phyloP scores from a whole-genome alignment of 2,797 vertebrate genomes.

The Aplochiton taeniatus region DNA sequence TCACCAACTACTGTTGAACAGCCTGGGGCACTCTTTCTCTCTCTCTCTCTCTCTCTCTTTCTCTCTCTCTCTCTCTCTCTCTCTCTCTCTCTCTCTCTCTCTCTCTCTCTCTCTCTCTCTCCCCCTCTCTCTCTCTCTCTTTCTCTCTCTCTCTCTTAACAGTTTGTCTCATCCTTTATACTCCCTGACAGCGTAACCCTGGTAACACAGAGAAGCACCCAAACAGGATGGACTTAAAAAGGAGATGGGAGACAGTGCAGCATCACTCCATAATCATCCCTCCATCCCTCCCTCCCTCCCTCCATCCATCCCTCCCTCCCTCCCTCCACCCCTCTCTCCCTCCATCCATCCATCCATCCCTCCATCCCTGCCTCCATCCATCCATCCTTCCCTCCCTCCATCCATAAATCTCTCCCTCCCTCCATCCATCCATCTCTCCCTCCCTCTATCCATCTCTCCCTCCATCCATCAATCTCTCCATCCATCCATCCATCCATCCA shows the following conservation, averaged over 20 bases:
- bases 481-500: no score
- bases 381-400: constrained; percentile 1
- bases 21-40: neutral
- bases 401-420: constrained; percentile 6
- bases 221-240: constrained; percentile 17
- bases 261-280: neutral
- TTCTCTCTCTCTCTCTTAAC: neutral
- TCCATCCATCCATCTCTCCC: neutral
- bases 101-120: neutral
- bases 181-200: constrained; percentile 39
- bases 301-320: neutral
- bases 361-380: neutral
- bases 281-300: constrained; percentile 8
- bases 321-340: neutral
- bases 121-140: neutral
- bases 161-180: constrained; percentile 35
- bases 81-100: neutral
- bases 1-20: neutral
- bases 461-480: no score
- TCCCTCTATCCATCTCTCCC: neutral
- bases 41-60: neutral
- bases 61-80: neutral
- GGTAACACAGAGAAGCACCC: constrained; percentile 38
- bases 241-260: neutral
- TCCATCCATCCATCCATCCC: constrained; percentile 6